phyloP scores from a whole-genome alignment of 2,888 invertebrate genomes.

The Latrodectus hesperus region DNA sequence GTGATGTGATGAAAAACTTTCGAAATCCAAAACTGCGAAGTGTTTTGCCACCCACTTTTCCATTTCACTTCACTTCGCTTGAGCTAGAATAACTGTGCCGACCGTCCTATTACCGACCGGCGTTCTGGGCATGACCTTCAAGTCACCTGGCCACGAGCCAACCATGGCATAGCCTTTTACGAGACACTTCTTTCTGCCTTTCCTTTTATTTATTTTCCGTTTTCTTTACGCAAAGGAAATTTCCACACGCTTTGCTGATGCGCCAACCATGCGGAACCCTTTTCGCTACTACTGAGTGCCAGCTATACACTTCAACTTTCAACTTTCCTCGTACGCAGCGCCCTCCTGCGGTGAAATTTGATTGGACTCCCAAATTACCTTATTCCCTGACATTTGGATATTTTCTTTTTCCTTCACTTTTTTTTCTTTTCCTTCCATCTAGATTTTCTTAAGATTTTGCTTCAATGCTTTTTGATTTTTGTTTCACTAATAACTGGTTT shows the following conservation, averaged over 20 bases:
- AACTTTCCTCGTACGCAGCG: conserved; percentile 54
- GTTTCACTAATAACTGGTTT: conserved; percentile 13
- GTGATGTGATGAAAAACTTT: conserved; percentile 51
- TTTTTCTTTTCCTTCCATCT: conserved; percentile 9
- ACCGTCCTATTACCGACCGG: conserved; percentile 51
- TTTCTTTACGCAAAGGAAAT: conserved; percentile 58
- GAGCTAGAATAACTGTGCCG: conserved; percentile 59
- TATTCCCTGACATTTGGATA: conserved; percentile 21
- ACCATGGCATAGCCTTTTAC: conserved; percentile 55
- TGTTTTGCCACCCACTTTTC: conserved; percentile 68
- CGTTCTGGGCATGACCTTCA: conserved; percentile 60
- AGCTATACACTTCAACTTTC: conserved; percentile 53
- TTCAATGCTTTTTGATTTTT: conserved; percentile 25
- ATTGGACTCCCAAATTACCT: conserved; percentile 40
- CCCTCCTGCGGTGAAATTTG: conserved; percentile 62
- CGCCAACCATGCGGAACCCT: conserved; percentile 52
- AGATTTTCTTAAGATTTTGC: conserved; percentile 10
- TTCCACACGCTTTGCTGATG: conserved; percentile 60
- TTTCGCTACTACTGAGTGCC: conserved; percentile 43
- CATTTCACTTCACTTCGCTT: conserved; percentile 63
- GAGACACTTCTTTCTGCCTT: conserved; percentile 40
- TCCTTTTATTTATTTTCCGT: conserved; percentile 58
- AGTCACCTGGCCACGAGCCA: conserved; percentile 67
- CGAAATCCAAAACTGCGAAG: conserved; percentile 63
- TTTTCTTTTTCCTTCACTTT: conserved; percentile 1